These are phyloP conservation scores for Imbricaverruca yamaguchii DNA, from an alignment of 2,888 invertebrate genomes.

Conservation along the genomic window DNA sequence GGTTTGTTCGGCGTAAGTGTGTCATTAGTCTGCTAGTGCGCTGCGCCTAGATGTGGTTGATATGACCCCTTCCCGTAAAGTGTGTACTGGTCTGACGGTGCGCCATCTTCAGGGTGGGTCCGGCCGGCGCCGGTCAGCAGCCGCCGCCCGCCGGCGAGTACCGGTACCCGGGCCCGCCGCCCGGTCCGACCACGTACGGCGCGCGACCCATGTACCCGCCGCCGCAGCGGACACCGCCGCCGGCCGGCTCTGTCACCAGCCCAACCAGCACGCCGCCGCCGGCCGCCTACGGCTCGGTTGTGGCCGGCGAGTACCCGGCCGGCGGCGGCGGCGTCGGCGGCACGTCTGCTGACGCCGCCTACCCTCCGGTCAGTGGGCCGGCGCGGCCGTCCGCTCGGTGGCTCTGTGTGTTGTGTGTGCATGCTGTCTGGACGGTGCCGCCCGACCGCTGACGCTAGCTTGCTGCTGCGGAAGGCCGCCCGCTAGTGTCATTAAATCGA, in stretches of 20 bases:
- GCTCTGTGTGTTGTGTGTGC: not conserved
- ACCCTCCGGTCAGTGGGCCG: not conserved
- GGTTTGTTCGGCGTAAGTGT: too few relatives aligned
- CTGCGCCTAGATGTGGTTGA: too few relatives aligned
- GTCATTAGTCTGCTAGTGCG: too few relatives aligned
- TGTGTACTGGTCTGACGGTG: too few relatives aligned
- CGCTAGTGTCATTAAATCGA: too few relatives aligned
- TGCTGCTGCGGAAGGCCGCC: too few relatives aligned
- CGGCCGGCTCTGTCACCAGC: not conserved
- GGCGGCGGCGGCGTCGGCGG: not conserved
- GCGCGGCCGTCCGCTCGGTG: too few relatives aligned
- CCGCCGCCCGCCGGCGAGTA: not conserved
- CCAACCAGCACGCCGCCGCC: not conserved
- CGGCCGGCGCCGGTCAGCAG: not conserved
- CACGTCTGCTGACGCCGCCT: not conserved
- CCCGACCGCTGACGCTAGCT: too few relatives aligned
- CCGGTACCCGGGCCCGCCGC: conserved; percentile 12
- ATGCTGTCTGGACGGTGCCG: not conserved
- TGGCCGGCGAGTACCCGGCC: not conserved
- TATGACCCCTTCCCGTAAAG: too few relatives aligned
- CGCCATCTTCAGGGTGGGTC: too few relatives aligned
- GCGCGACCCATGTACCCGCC: conserved; percentile 12
- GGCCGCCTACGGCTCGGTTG: not conserved
- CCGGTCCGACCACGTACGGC: conserved; percentile 13
- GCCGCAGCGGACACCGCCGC: conserved; percentile 7